Evolutionary conservation across 2,888 invertebrate genomes (phyloP).

Genomic region (Tetropium fuscum): DNA sequence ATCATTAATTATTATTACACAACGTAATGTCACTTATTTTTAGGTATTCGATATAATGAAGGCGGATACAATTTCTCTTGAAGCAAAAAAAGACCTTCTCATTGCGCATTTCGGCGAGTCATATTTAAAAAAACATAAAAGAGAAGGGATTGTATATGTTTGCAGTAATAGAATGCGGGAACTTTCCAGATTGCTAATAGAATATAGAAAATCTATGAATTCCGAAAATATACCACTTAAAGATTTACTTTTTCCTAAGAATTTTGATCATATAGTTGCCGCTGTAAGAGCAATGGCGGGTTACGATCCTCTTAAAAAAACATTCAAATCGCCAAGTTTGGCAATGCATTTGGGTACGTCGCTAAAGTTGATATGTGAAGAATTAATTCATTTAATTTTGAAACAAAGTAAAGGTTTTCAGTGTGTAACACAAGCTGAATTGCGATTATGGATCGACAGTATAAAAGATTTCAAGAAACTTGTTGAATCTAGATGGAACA

Average conservation of each 20-base stretch:
- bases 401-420: slow-evolving; percentile 5
- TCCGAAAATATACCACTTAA: slow-evolving; percentile 1
- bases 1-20: no score
- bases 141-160: slow-evolving; percentile 21
- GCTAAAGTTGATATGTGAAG: slow-evolving; percentile 43
- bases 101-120: slow-evolving; percentile 33
- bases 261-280: slow-evolving; percentile 27
- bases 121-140: slow-evolving; percentile 30
- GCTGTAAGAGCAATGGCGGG: slow-evolving; percentile 30
- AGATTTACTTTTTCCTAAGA: slow-evolving; percentile 15
- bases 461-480: slow-evolving; percentile 7
- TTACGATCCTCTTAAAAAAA: slow-evolving; percentile 36
- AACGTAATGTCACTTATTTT: no score
- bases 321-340: slow-evolving; percentile 26
- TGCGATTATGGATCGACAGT: neutral
- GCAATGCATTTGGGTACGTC: slow-evolving; percentile 45
- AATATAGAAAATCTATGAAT: slow-evolving; percentile 13
- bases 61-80: slow-evolving; percentile 18
- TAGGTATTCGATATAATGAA: slow-evolving; percentile 29
- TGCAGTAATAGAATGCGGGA: slow-evolving; percentile 33
- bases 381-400: slow-evolving; percentile 16
- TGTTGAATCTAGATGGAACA: slow-evolving; percentile 4
- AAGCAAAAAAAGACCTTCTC: slow-evolving; percentile 32
- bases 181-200: slow-evolving; percentile 30
- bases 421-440: neutral